A percentile compares a stretch with the other conserved stretches of the same genome.
These are phyloP conservation scores for Aphyosemion australe DNA, from an alignment of 2,113 vertebrate species.

Conservation along the genomic window DNA sequence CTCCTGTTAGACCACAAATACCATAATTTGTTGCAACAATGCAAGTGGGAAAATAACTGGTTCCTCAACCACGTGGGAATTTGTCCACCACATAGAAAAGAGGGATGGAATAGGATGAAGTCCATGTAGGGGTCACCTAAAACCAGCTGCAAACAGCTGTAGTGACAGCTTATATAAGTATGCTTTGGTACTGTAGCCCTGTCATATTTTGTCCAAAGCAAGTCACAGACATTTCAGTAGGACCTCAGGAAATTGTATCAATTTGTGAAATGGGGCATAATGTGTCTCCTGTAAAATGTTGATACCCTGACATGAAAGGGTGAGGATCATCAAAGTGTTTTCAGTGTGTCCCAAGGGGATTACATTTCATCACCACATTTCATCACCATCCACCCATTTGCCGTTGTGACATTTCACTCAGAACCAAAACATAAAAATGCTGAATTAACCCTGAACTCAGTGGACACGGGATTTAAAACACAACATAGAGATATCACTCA, in stretches of 20 bases:
- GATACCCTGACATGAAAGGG: too few relatives aligned
- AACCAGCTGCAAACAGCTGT: not conserved
- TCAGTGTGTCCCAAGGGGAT: not conserved
- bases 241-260: not conserved
- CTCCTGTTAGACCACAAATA: too few relatives aligned
- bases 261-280: not conserved
- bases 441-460: slow-evolving; percentile 1
- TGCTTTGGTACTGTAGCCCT: not conserved
- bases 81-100: not conserved
- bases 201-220: not conserved
- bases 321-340: not conserved
- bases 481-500: not conserved
- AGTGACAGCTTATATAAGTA: not conserved
- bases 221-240: not conserved
- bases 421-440: not conserved
- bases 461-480: not conserved
- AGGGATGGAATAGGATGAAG: not conserved
- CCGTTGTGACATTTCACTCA: not conserved
- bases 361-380: not conserved
- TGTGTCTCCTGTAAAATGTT: not conserved
- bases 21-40: too few relatives aligned
- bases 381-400: not conserved
- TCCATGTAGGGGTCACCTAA: too few relatives aligned
- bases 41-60: too few relatives aligned
- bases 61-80: too few relatives aligned